Conservation (phyloP, 2,113 vertebrate genomes). For the Seriola quinqueradiata region DNA sequence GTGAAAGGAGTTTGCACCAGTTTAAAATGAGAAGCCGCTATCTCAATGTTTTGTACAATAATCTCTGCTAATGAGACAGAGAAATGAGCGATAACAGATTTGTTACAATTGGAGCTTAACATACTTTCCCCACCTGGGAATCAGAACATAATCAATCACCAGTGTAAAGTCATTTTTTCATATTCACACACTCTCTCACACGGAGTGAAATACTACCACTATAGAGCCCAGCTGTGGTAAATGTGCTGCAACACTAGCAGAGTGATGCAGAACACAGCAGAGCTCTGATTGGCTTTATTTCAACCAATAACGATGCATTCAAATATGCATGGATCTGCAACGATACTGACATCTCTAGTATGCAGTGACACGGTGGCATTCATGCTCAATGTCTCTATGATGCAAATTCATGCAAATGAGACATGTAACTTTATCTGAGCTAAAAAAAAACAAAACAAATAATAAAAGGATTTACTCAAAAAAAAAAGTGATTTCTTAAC, state of each 20-base stretch:
- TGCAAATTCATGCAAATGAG: too few species aligned
- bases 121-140: not conserved
- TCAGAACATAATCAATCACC: not conserved
- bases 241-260: too few species aligned
- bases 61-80: not conserved
- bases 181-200: too few species aligned
- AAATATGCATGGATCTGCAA: too few species aligned
- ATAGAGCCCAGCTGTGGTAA: not conserved
- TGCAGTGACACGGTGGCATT: too few species aligned
- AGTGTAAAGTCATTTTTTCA: not conserved
- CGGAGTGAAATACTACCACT: not conserved
- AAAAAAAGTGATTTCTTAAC: too few species aligned
- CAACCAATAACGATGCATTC: not conserved
- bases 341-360: too few species aligned
- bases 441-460: not conserved
- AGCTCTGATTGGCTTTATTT: not conserved
- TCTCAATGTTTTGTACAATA: not conserved
- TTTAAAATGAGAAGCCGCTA: not conserved
- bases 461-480: not conserved
- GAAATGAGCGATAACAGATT: not conserved
- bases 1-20: not conserved
- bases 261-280: not conserved
- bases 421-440: too few species aligned
- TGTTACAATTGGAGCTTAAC: not conserved
- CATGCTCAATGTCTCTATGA: too few species aligned